phyloP scores from a whole-genome alignment of 2,113 vertebrate genomes.

The Bos indicus region DNA sequence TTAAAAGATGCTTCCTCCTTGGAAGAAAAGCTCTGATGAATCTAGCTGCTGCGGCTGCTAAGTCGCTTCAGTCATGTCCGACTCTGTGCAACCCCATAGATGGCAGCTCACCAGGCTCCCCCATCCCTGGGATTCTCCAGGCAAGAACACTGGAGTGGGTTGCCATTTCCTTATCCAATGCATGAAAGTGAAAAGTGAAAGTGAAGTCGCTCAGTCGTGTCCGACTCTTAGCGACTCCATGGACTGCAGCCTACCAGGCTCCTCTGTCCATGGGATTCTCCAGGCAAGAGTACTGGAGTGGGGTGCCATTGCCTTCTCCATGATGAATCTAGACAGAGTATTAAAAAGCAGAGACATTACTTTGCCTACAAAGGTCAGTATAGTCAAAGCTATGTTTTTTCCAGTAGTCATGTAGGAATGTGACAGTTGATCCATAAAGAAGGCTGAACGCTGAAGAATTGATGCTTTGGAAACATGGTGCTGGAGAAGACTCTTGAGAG shows the following conservation, averaged over 20 bases:
- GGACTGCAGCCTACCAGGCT: not conserved
- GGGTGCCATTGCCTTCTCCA: not conserved
- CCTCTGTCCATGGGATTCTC: not conserved
- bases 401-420: not conserved
- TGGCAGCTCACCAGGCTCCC: not conserved
- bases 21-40: not conserved
- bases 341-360: not conserved
- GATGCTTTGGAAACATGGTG: not conserved
- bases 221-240: fast-evolving
- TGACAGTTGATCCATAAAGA: not conserved
- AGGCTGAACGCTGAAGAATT: not conserved
- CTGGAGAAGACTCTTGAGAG: not conserved
- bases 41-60: not conserved
- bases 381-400: not conserved
- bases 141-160: not conserved
- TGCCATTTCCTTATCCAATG: not conserved
- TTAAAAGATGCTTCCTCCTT: not conserved
- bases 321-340: not conserved
- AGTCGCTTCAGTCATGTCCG: fast-evolving
- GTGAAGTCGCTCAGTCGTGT: not conserved
- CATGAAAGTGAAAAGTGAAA: not conserved
- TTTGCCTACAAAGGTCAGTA: not conserved
- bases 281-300: not conserved
- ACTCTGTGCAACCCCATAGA: not conserved
- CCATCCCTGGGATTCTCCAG: not conserved